A percentile compares a stretch with the other conserved stretches of the same genome.
phyloP scores from a whole-genome alignment of 2,797 vertebrate species.

The Catamblyrhynchus diadema region DNA sequence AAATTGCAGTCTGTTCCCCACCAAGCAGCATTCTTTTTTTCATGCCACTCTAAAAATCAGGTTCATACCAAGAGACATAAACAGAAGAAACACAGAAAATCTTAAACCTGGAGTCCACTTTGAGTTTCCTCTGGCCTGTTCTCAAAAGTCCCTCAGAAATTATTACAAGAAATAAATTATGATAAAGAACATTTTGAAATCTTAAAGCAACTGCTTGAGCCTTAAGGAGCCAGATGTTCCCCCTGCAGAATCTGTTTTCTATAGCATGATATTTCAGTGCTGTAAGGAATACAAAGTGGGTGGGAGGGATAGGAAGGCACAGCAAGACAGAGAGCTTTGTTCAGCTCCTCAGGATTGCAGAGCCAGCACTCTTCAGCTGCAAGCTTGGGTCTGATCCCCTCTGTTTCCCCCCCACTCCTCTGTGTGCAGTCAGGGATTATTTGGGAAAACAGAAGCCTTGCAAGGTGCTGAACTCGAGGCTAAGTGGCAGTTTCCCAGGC shows the following conservation, averaged over 20 bases:
- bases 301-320: slow-evolving; percentile 22
- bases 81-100: not conserved
- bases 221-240: slow-evolving; percentile 33
- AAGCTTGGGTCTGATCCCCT: not conserved
- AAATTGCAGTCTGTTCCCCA: not conserved
- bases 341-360: slow-evolving; percentile 18
- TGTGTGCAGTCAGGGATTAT: not conserved
- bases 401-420: not conserved
- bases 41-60: not conserved
- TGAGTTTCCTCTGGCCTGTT: not conserved
- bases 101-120: not conserved
- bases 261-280: slow-evolving; percentile 6
- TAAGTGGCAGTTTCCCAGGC: not conserved
- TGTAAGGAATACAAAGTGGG: slow-evolving; percentile 36
- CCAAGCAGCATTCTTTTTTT: not conserved
- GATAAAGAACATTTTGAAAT: not conserved
- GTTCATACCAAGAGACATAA: not conserved
- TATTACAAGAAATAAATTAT: not conserved
- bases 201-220: not conserved
- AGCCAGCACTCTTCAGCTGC: slow-evolving; percentile 19
- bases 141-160: not conserved
- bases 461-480: not conserved
- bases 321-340: slow-evolving; percentile 38
- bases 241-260: slow-evolving; percentile 26
- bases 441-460: not conserved